Base-by-base conservation (phyloP, 2,113 vertebrate genomes). In the Malaclemys terrapin region DNA sequence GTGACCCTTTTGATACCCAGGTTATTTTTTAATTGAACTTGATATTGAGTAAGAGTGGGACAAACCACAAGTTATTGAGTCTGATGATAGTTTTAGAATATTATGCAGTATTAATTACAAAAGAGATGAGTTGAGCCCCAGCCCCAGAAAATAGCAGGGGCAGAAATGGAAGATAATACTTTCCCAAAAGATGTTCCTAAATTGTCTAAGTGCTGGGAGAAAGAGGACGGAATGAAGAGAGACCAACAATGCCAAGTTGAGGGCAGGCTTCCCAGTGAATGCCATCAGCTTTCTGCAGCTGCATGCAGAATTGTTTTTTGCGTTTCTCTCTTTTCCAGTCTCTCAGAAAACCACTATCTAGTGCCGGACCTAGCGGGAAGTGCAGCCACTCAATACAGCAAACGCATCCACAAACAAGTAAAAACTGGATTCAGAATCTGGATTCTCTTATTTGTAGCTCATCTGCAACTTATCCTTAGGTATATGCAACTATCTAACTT, bases 101-200 rank as follows among this genome's bases (percentile, higher is more conserved):
- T 95, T 94, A 91, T 90, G 85, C 89, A 95, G 96, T 89, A 95
- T 96, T 97, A 94, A 95, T 96, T 93, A 96, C 96, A 92, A 87
- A 89, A 92, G 81, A 94, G 96, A 96, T 94, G 94, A 96, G 96
- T 22, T 72, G 96, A 96, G 93, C 81, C 96, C 88, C 87, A 81
- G 83, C 85, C 87, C 92, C 50, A 7, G 90, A 57, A 92, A 86
- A 93, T 79, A 95, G 85, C 75, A 45, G 72, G 53, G 95, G 79
- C 83, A 93, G 91, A 94, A 91, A 91, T 72, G n/a, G n/a, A 38
- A 78, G 96, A 72, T 78, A 42, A 42, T 42, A 42, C 42, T 42
- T 42, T 42, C 42, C 42, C 42, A 42, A 42, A 42, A 42, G 42
- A 42, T 42, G 42, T 42, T 42, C 42, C 42, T 42, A 42, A 42